Evolutionary conservation across 1,140 invertebrate species (phyloP), one percentile per base, ranked within the genome.

Genomic region (Hydropsyche tenuis): DNA sequence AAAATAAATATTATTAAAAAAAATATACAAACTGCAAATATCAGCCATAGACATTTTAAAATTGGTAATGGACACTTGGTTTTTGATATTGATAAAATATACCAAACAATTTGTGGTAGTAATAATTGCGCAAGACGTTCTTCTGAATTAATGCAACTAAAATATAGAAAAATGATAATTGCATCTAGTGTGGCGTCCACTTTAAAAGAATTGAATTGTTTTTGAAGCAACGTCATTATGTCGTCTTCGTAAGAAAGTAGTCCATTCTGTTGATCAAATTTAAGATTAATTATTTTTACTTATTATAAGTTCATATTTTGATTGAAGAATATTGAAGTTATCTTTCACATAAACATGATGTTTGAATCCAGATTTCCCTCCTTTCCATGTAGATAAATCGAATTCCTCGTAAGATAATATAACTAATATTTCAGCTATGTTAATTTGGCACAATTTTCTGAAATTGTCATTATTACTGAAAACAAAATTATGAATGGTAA

Each of bases 21-120:
- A 9, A 3, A 48, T 7, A 27, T 69, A 69, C 18, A 53, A 73
- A 78, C 77, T 18, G 74, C 74, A 74, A 78, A 78, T 60, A 74
- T 75, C 30, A 78, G 48, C 74, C 74, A 78, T 12, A 78, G 46
- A 43, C 77, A 76, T 70, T 78, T 75, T 14, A 64, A 60, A 12
- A 78, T 76, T 6, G 65, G 69, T 14, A 71, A 60, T 0, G 72
- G 69, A 62, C 45, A 70, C 37, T 72, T 43, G 6, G n/a, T 56
- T 16, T 69, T 66, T 18, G 66, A 68, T n/a, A 78, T 23, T 37
- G 66, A 42, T 20, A 78, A 46, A 22, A 78, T 76, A 37, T 72
- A 74, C 37, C 72, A 64, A 0, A 78, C 72, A 14, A 78, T 63
- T 18, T 69, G 45, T 23, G 77, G 72, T 16, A 76, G 56, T 22